A percentile compares a stretch with the other conserved stretches of the same genome.
Evolutionary conservation across 2,797 vertebrate species (phyloP).

Genomic region (Chloroceryle amazona): DNA sequence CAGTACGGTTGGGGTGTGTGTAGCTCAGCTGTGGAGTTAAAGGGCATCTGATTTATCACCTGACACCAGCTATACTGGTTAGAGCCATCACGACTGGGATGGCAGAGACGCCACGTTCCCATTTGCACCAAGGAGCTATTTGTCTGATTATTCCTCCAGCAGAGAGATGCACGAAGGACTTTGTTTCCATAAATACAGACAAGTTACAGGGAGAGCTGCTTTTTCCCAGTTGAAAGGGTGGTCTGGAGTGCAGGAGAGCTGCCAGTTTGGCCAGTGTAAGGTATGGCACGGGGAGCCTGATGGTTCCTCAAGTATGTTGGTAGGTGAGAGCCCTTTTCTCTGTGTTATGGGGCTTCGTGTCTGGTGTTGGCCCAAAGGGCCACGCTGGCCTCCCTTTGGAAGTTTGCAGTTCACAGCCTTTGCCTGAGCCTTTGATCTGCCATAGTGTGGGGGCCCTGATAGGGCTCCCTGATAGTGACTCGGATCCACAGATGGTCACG

Average conservation of each 20-base stretch:
- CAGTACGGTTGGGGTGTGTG: background rate
- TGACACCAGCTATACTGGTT: conserved; percentile 34
- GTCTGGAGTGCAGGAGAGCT: background rate
- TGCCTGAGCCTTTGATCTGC: background rate
- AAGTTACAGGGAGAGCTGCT: background rate
- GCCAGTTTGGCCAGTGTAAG: background rate
- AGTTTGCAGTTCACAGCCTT: background rate
- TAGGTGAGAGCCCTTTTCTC: background rate
- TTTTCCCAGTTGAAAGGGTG: background rate
- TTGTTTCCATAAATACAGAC: background rate
- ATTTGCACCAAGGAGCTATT: background rate
- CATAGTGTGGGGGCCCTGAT: background rate
- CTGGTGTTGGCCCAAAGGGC: background rate
- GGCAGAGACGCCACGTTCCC: background rate
- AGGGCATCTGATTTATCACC: conserved; percentile 65
- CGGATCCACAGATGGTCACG: background rate
- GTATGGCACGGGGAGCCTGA: accelerated
- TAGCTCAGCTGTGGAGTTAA: conserved; percentile 48
- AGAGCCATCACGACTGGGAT: background rate
- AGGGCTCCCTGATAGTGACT: background rate
- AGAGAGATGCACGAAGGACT: background rate
- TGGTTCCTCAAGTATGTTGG: background rate
- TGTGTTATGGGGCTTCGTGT: background rate
- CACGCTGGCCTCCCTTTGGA: background rate
- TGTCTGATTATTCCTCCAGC: background rate